phyloP scores from a whole-genome alignment of 1,140 invertebrate species.

The Oryctes rhinoceros region DNA sequence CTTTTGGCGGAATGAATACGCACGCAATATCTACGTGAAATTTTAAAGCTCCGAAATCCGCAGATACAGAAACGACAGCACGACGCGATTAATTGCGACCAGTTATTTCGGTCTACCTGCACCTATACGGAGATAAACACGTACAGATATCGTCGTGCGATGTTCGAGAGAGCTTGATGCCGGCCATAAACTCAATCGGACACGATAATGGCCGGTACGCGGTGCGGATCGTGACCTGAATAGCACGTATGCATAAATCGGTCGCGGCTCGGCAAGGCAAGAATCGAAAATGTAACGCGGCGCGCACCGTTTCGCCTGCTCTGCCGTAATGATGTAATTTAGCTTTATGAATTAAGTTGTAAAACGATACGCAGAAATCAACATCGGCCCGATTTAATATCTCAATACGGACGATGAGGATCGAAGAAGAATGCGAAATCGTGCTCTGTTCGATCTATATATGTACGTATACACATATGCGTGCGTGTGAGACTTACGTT shows the following conservation, averaged over 20 bases:
- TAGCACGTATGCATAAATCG: not conserved
- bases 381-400: not conserved
- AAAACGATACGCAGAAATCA: not conserved
- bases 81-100: too few species aligned
- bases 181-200: slow-evolving; percentile 7
- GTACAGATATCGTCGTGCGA: too few species aligned
- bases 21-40: too few species aligned
- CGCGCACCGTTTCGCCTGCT: too few species aligned
- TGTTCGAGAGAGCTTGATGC: not conserved
- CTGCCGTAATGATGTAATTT: not conserved
- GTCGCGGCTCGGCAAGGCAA: not conserved
- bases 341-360: not conserved
- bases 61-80: too few species aligned
- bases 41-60: too few species aligned
- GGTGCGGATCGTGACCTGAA: not conserved
- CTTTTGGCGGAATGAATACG: too few species aligned
- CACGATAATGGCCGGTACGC: not conserved
- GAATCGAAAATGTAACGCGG: not conserved
- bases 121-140: too few species aligned
- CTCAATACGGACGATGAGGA: slow-evolving; percentile 1
- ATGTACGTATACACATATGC: not conserved
- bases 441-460: not conserved
- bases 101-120: too few species aligned
- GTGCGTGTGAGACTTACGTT: not conserved
- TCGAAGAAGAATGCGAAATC: slow-evolving; percentile 1